phyloP scores from a whole-genome alignment of 2,113 vertebrate species.

The Chunga burmeisteri region DNA sequence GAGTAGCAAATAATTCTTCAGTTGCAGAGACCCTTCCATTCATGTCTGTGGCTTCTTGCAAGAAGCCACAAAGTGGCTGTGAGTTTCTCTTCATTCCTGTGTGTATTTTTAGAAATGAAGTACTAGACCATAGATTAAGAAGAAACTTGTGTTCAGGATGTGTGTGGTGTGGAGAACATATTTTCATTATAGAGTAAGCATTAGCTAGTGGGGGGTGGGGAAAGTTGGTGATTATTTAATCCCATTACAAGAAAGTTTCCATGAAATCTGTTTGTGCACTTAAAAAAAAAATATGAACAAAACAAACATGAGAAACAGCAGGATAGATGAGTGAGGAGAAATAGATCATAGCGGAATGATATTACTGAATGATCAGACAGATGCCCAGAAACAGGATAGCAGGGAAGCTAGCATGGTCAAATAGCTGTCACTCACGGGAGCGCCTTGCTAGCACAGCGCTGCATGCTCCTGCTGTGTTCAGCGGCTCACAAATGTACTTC shows the following conservation, averaged over 20 bases:
- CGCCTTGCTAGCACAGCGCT: fast-evolving
- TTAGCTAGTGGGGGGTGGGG: background rate
- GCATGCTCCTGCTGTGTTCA: background rate
- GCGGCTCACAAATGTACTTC: background rate
- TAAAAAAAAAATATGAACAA: background rate
- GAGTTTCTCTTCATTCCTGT: constrained; percentile 27
- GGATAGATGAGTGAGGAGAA: background rate
- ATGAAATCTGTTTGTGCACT: background rate
- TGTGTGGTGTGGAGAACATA: constrained; percentile 2
- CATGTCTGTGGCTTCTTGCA: constrained; percentile 26
- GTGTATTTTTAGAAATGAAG: constrained; percentile 53
- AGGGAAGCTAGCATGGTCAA: background rate
- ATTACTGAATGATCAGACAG: background rate
- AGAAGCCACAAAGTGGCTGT: constrained; percentile 48
- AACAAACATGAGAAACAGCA: background rate
- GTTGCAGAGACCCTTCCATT: constrained; percentile 35
- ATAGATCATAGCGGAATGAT: background rate
- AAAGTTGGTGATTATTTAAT: background rate
- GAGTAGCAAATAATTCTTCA: constrained; percentile 25
- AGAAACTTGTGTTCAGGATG: constrained; percentile 32
- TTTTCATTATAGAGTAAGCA: constrained; percentile 22
- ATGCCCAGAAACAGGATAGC: background rate
- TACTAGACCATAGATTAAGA: constrained; percentile 1
- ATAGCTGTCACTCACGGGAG: background rate
- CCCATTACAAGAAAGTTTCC: background rate